Evolutionary conservation across 1,140 invertebrate genomes (phyloP).

Genomic region (Trichonephila inaurata): DNA sequence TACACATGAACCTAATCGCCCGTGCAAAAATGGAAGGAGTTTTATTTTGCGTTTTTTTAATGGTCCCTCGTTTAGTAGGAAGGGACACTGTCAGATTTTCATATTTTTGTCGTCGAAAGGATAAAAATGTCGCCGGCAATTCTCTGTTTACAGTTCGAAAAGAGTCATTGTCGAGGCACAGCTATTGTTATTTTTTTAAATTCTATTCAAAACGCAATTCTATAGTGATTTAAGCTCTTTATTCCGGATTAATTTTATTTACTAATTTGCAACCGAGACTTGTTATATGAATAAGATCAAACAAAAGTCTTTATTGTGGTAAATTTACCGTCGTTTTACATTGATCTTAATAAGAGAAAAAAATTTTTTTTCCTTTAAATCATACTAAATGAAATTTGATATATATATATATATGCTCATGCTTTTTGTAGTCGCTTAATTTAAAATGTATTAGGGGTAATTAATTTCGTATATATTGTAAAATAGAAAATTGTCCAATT

Average conservation of each 20-base stretch:
- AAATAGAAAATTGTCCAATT: no score
- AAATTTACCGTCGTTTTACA: background rate
- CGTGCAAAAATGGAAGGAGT: constrained; percentile 54
- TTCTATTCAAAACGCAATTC: background rate
- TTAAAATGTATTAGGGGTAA: no score
- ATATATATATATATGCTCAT: no score
- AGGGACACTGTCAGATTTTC: constrained; percentile 45
- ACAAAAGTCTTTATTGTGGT: background rate
- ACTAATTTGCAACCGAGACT: background rate
- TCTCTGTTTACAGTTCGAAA: constrained; percentile 19
- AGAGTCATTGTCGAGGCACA: background rate
- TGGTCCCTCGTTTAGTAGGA: constrained; percentile 31
- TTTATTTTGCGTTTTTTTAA: constrained; percentile 61
- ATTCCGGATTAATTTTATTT: constrained; percentile 18
- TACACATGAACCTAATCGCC: constrained; percentile 72
- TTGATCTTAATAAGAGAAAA: background rate
- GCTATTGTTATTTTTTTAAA: background rate
- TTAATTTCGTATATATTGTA: no score
- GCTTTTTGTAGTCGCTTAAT: no score
- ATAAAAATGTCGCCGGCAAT: constrained; percentile 13
- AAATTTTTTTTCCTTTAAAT: no score
- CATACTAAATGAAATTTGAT: no score
- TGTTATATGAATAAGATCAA: background rate
- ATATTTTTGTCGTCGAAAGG: constrained; percentile 48
- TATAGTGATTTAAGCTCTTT: constrained; percentile 23